Evolutionary conservation across 2,797 vertebrate genomes (phyloP), one percentile per base, ranked within the genome.

Genomic region (Oryzias sinensis): DNA sequence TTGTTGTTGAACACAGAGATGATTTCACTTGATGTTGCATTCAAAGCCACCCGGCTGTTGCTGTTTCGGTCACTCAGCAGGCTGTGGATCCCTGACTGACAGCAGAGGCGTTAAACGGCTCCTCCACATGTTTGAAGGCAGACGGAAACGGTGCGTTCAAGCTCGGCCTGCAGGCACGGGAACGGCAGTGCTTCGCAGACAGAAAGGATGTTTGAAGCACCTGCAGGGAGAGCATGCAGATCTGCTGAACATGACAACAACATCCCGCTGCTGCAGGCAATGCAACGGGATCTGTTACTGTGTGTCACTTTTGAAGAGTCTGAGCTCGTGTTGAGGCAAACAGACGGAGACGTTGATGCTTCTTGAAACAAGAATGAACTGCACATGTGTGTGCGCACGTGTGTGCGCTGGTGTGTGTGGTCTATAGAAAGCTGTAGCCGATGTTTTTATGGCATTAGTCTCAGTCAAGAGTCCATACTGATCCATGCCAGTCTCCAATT

Each of bases 171-270:
- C 5, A 50, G 71, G 62, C 62, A 47, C 20, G 0, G 14, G 37
- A 54, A 37, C 14, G 44, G 37, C 37, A 2, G 29, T 17, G 27
- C 25, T 14, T 4, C 9, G 29, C 25, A 53, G 59, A 62, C 33
- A 15, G 44, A 62, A n/a, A 50, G 14, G n/a, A 14, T 6, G 59
- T 53, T 48, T 53, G 59, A 57, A 62, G 56, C n/a, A 47, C 55
- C 57, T 44, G 53, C 33, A 49, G 50, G 62, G 58, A 44, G 29
- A 33, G 7, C 29, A 33, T 33, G 29, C 29, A 42, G 46, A 53
- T 47, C 14, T 53, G 50, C 43, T 25, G 49, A 61, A 25, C 22
- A 46, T 4, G 18, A 22, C 33, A 46, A 47, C 43, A 42, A 45
- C 43, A 42, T 20, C 47, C 54, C 62, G 56, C 51, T 33, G 59